Percentiles rank a stretch among this genome's conserved stretches.
These are phyloP conservation scores for Mycalesis mineus DNA, from an alignment of 2,888 invertebrate species.

Conservation along the genomic window DNA sequence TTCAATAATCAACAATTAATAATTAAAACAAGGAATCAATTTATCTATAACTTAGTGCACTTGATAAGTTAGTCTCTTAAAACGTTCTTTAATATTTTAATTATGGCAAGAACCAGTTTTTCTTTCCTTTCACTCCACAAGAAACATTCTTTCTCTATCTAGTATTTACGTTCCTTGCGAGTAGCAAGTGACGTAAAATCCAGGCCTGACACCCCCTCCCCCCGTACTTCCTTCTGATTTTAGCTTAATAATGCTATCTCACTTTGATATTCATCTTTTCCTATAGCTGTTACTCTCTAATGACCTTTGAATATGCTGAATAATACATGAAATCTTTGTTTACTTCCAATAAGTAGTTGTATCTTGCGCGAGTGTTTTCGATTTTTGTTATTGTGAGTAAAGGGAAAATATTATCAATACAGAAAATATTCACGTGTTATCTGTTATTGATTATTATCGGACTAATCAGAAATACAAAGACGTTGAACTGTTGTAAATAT, in stretches of 20 bases:
- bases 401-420: constrained; percentile 45
- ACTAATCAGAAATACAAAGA: constrained; percentile 8
- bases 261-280: constrained; percentile 28
- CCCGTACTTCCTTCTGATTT: constrained; percentile 24
- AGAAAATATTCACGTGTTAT: constrained; percentile 13
- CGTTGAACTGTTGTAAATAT: constrained; percentile 1
- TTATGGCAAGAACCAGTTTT: too few relatives aligned
- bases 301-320: constrained; percentile 74
- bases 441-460: constrained; percentile 8
- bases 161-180: neutral
- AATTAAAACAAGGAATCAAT: too few relatives aligned
- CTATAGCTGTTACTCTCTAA: constrained; percentile 44
- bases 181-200: constrained; percentile 5
- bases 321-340: constrained; percentile 74
- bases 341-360: constrained; percentile 56
- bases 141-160: too few relatives aligned
- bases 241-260: constrained; percentile 39
- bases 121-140: too few relatives aligned
- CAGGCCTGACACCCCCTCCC: constrained; percentile 19
- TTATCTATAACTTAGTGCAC: too few relatives aligned
- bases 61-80: too few relatives aligned
- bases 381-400: constrained; percentile 62
- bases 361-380: constrained; percentile 58
- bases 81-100: too few relatives aligned
- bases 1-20: too few relatives aligned